Conservation (phyloP, 2,113 vertebrate genomes). For the Platichthys flesus region DNA sequence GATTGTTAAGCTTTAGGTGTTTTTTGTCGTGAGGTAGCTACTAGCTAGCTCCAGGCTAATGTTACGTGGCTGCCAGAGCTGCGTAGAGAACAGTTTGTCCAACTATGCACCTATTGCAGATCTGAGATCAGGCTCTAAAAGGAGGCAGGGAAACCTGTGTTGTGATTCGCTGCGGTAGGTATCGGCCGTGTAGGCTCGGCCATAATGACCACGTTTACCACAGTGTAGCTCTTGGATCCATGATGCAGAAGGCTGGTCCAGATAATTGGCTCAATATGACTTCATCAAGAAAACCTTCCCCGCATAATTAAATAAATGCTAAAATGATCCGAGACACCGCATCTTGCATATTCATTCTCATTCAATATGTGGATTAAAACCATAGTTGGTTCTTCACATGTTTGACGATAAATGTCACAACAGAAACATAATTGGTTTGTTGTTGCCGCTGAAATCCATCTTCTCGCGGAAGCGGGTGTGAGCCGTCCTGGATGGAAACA, state of each 20-base stretch:
- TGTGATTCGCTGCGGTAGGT: no score
- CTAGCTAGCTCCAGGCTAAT: no score
- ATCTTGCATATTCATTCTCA: neutral
- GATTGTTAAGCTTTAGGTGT: no score
- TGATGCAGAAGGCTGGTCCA: constrained; percentile 22
- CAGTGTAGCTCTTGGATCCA: constrained; percentile 38
- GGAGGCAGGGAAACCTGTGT: no score
- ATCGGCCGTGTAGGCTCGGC: no score
- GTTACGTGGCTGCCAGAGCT: no score
- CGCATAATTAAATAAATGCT: constrained; percentile 2
- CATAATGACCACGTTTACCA: constrained; percentile 35
- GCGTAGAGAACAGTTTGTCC: no score
- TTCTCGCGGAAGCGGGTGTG: constrained; percentile 28
- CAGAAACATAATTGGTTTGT: no score
- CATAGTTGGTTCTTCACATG: neutral
- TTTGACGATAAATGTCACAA: constrained; percentile 4
- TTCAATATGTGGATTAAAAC: neutral
- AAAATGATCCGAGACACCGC: neutral
- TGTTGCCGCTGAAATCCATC: constrained; percentile 1
- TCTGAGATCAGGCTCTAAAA: no score
- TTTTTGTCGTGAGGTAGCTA: no score
- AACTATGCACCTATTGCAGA: no score
- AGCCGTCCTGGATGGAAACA: constrained; percentile 54
- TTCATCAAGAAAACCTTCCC: neutral
- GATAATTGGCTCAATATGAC: neutral